These are phyloP conservation scores for Drosophila multiciliata DNA, from an alignment of 2,888 invertebrate genomes.

Conservation along the genomic window DNA sequence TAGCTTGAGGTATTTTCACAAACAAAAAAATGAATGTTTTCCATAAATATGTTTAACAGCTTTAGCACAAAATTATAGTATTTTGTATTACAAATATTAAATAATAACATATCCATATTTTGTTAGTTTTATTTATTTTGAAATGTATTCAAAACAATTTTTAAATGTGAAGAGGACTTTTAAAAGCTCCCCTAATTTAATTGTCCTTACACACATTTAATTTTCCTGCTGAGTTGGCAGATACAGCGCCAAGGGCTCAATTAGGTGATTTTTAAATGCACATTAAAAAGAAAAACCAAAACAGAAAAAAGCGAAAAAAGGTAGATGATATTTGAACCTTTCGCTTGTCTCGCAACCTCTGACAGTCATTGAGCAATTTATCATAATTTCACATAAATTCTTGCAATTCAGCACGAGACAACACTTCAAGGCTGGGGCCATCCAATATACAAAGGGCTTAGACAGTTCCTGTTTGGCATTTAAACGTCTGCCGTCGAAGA, in stretches of 20 bases:
- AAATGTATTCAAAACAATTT: neutral
- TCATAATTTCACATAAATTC: constrained; percentile 68
- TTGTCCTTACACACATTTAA: constrained; percentile 57
- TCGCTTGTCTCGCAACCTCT: constrained; percentile 20
- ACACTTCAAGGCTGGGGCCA: constrained; percentile 28
- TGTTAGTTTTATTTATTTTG: neutral
- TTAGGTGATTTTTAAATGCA: constrained; percentile 46
- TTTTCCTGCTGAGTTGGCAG: constrained; percentile 46
- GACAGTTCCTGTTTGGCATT: constrained; percentile 35
- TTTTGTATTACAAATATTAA: neutral
- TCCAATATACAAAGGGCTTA: constrained; percentile 3
- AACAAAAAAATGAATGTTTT: neutral
- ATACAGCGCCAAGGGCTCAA: constrained; percentile 41
- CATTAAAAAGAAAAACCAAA: constrained; percentile 20
- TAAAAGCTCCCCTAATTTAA: constrained; percentile 18
- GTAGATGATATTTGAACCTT: constrained; percentile 32
- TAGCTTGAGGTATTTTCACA: neutral
- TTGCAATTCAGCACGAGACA: constrained; percentile 56
- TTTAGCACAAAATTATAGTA: neutral
- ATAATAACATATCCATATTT: neutral
- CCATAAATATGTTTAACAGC: neutral
- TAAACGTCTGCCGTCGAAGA: constrained; percentile 58
- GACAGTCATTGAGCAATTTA: constrained; percentile 64
- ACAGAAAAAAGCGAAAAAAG: constrained; percentile 22
- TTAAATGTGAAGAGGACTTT: neutral